phyloP scores from a whole-genome alignment of 1,140 invertebrate species.

The Globodera rostochiensis region DNA sequence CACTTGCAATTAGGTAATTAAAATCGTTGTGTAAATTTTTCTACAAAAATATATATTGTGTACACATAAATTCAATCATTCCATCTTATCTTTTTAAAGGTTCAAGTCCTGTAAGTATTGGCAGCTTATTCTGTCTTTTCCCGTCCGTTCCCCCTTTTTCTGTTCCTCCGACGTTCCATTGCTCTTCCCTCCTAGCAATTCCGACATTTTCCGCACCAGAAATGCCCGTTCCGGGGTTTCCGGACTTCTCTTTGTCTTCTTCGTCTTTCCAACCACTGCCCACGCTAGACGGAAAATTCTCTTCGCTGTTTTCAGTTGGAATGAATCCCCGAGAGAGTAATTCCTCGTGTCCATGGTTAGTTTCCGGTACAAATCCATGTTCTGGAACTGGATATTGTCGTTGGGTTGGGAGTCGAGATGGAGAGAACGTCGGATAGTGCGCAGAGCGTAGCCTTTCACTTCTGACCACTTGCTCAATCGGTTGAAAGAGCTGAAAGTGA shows the following conservation, averaged over 20 bases:
- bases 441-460: neutral
- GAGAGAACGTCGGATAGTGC: neutral
- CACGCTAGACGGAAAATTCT: slow-evolving; percentile 31
- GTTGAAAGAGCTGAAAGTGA: slow-evolving; percentile 22
- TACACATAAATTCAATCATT: no score
- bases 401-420: neutral
- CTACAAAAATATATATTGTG: neutral
- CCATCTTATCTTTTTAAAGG: neutral
- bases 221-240: neutral
- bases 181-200: neutral
- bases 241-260: neutral
- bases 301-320: slow-evolving; percentile 14
- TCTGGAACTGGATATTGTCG: neutral
- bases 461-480: slow-evolving; percentile 14
- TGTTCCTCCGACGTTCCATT: neutral
- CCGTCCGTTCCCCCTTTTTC: neutral
- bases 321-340: neutral
- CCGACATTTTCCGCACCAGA: neutral
- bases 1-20: no score
- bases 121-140: neutral
- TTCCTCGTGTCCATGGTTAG: no score
- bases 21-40: no score
- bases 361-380: slow-evolving; percentile 3
- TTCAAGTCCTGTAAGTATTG: neutral
- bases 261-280: slow-evolving; percentile 36